phyloP scores from a whole-genome alignment of 2,113 vertebrate genomes.

The Micronycteris hirsuta region DNA sequence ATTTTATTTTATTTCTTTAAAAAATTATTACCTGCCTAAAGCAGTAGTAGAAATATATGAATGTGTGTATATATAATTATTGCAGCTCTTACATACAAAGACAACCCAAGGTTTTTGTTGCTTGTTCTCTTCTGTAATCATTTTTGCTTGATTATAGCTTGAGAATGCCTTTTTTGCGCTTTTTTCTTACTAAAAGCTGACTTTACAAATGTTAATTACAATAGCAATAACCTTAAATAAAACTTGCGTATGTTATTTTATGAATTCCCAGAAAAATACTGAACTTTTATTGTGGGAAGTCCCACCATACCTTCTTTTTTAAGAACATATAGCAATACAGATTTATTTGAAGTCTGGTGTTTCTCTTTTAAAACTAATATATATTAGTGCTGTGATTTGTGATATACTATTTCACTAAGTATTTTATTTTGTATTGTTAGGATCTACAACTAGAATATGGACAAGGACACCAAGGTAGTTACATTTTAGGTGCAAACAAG shows the following conservation, averaged over 20 bases:
- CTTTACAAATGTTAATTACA: background rate
- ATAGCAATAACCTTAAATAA: constrained; percentile 16
- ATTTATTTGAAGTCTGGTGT: constrained; percentile 67
- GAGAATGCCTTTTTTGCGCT: background rate
- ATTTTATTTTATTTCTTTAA: background rate
- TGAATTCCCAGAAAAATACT: constrained; percentile 31
- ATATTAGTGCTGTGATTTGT: background rate
- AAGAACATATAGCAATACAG: constrained; percentile 70
- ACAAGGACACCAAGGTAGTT: constrained; percentile 86
- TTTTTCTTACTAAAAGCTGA: constrained; percentile 23
- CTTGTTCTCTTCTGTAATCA: constrained; percentile 13
- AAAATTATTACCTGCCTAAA: background rate
- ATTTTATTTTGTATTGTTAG: constrained; percentile 76
- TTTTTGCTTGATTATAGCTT: constrained; percentile 43
- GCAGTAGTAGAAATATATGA: background rate
- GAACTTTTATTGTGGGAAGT: constrained; percentile 24
- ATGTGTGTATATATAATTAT: background rate
- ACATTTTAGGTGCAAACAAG: constrained; percentile 95
- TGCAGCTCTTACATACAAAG: background rate
- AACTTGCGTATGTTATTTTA: background rate
- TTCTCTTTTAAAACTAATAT: constrained; percentile 28
- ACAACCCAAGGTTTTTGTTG: constrained; percentile 13
- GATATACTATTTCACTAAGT: constrained; percentile 21
- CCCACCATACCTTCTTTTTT: constrained; percentile 35
- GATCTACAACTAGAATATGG: constrained; percentile 94